Evolutionary conservation across 2,888 invertebrate species (phyloP).

Genomic region (Calameuta filiformis): DNA sequence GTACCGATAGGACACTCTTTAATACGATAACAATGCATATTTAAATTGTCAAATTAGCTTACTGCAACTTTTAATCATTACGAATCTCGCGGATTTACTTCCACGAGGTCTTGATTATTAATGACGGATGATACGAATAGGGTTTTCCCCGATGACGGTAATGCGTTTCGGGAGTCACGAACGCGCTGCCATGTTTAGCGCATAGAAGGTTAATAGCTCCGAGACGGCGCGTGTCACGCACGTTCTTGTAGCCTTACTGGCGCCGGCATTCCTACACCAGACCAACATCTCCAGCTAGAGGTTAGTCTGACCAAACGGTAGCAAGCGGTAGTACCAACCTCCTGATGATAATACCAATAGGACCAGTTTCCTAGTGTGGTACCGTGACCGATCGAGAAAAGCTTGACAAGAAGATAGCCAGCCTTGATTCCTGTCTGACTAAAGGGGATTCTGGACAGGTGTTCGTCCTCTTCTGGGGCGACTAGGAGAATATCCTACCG

Average conservation of each 20-base stretch:
- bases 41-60: background rate
- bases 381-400: conserved; percentile 44
- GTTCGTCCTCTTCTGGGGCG: background rate
- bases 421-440: background rate
- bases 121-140: background rate
- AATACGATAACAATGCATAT: background rate
- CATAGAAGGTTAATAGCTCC: background rate
- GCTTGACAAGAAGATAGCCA: conserved; percentile 36
- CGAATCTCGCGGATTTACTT: background rate
- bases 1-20: background rate
- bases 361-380: conserved; percentile 50
- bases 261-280: background rate
- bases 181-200: background rate
- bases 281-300: background rate
- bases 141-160: background rate
- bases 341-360: conserved; percentile 5
- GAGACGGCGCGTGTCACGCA: background rate
- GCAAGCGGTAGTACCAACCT: background rate
- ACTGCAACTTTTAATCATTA: background rate
- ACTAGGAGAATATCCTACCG: background rate
- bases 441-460: background rate
- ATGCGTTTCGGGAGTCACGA: background rate
- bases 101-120: background rate
- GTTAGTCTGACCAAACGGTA: background rate
- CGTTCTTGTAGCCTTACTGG: background rate